Base-by-base conservation (phyloP, 1,140 invertebrate genomes). In the Ips nitidus region DNA sequence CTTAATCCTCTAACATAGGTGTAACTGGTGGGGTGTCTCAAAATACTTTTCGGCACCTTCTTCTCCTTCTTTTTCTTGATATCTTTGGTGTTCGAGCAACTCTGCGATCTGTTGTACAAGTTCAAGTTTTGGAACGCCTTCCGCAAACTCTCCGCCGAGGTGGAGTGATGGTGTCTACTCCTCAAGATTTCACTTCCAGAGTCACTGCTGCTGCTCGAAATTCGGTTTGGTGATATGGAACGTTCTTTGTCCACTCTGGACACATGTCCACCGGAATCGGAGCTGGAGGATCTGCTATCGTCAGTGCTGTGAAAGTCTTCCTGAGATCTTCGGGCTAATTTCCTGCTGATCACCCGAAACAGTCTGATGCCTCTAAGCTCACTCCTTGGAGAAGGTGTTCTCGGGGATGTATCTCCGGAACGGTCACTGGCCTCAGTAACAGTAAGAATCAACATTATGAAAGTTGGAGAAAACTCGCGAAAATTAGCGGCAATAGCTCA, bases 1-100 rank as follows among this genome's bases (percentile, higher is more conserved):
- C 90, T 92, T 56, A 91, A 83, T 50, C 91, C 91, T 67, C 87
- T 86, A 1, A 92, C 86, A 77, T 93, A 93, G 2, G 88, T 91
- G 78, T 93, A 92, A 0, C 89, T 86, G 0, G 91, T 86, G 0
- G 91, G 91, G 38, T 89, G 85, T 38, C 91, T 81, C 2, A 92
- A 81, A 45, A 92, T 92, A 52, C 86, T 83, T 73, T 89, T 89
- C 0, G 87, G 88, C 2, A 82, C 79, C 57, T 87, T 87, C 73
- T 90, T 88, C 77, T 88, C 87, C 3, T 59, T 71, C 70, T 77
- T 79, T 61, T 75, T 73, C 74, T 81, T 75, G 61, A 69, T 41
- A 2, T 85, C 79, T 8, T 85, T 83, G 7, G 81, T 81, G 8
- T 83, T 84, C 70, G 83, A 86, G 77, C 85, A 87, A 36, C 86